These are phyloP conservation scores for Centruroides sculpturatus DNA, from an alignment of 1,140 invertebrate species.

Conservation along the genomic window DNA sequence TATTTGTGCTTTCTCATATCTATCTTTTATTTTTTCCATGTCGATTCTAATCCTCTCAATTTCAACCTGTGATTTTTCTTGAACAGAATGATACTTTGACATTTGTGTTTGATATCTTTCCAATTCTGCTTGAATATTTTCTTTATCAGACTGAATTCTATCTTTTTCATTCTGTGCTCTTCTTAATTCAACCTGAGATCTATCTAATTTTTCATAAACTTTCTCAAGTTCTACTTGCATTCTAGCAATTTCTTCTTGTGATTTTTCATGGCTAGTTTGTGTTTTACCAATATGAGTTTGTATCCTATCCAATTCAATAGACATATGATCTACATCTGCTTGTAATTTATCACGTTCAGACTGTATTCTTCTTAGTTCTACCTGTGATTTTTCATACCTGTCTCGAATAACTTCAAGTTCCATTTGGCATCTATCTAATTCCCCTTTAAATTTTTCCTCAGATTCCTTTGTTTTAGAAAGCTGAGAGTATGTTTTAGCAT, in stretches of 20 bases:
- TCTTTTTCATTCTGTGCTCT: conserved; percentile 62
- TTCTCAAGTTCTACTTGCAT: conserved; percentile 77
- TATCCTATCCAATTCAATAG: conserved; percentile 46
- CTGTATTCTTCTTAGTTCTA: conserved; percentile 61
- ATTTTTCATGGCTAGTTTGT: conserved; percentile 66
- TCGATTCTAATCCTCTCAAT: conserved; percentile 67
- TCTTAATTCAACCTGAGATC: conserved; percentile 60
- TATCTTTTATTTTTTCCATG: conserved; percentile 65
- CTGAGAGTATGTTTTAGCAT: conserved; percentile 61
- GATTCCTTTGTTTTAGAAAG: conserved; percentile 68
- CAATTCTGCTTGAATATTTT: conserved; percentile 57
- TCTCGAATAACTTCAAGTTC: conserved; percentile 73
- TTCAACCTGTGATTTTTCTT: conserved; percentile 65
- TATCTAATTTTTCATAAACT: conserved; percentile 76
- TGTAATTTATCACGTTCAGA: conserved; percentile 72
- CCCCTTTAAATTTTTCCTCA: conserved; percentile 84
- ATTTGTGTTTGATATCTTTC: conserved; percentile 60
- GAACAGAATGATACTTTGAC: conserved; percentile 50
- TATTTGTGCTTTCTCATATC: conserved; percentile 61
- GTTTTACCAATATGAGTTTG: conserved; percentile 68
- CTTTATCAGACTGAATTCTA: conserved; percentile 49
- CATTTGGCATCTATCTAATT: conserved; percentile 58
- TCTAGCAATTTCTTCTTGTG: conserved; percentile 68
- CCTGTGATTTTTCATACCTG: conserved; percentile 71
- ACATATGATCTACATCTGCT: conserved; percentile 61